Conservation (phyloP, 2,888 invertebrate species). For the Cinara cedri region DNA sequence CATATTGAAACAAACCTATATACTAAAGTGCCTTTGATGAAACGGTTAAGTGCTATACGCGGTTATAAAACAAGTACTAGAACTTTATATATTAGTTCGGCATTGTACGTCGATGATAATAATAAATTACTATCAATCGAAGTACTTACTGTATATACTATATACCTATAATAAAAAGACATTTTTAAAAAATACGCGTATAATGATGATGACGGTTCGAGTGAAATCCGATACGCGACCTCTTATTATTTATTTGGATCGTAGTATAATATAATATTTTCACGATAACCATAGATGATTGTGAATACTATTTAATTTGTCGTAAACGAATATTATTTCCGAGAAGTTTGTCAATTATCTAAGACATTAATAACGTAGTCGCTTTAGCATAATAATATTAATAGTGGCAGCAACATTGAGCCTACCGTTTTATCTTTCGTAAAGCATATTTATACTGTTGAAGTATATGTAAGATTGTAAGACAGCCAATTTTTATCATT, state of each 20-base stretch:
- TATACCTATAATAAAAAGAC: conserved; percentile 5
- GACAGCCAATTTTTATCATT: no score
- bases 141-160: no score
- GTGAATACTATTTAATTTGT: background rate
- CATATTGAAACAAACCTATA: background rate
- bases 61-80: conserved; percentile 9
- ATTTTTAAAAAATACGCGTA: background rate
- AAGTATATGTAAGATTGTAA: background rate
- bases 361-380: background rate
- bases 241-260: conserved; percentile 15
- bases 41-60: background rate
- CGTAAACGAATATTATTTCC: background rate
- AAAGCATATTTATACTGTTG: no score
- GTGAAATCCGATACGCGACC: conserved; percentile 21
- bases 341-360: conserved; percentile 5
- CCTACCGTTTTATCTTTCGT: no score
- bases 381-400: background rate
- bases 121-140: background rate
- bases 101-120: conserved; percentile 30
- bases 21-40: conserved; percentile 1
- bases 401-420: background rate
- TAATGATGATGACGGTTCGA: background rate
- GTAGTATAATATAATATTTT: conserved; percentile 14
- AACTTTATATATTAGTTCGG: conserved; percentile 16
- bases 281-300: background rate